phyloP scores from a whole-genome alignment of 2,797 vertebrate genomes.

The Huso huso region DNA sequence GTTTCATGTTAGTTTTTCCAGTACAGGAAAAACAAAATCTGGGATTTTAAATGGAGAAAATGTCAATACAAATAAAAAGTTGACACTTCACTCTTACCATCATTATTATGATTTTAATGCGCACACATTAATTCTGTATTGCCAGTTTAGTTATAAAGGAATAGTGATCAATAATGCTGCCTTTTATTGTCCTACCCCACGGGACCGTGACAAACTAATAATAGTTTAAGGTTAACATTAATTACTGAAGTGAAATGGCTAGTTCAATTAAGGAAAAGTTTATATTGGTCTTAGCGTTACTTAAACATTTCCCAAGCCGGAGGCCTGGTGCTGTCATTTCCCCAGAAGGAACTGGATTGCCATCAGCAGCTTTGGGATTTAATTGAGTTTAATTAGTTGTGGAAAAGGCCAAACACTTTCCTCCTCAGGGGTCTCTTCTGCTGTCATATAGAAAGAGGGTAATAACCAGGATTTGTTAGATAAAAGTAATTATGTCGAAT shows the following conservation, averaged over 20 bases:
- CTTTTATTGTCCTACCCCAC: slow-evolving; percentile 10
- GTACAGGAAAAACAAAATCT: too few relatives aligned
- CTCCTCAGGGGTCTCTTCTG: slow-evolving; percentile 14
- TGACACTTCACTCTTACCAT: too few relatives aligned
- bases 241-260: slow-evolving; percentile 19
- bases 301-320: slow-evolving; percentile 1
- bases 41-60: too few relatives aligned
- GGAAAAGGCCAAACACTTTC: slow-evolving; percentile 20
- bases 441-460: slow-evolving; percentile 18
- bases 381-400: slow-evolving; percentile 33
- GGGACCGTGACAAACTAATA: slow-evolving; percentile 19
- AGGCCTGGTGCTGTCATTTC: slow-evolving; percentile 1
- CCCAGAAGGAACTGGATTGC: slow-evolving; percentile 12
- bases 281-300: neutral
- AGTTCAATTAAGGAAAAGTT: slow-evolving; percentile 21
- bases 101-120: too few relatives aligned
- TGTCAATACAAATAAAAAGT: too few relatives aligned
- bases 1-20: too few relatives aligned
- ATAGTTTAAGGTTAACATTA: slow-evolving; percentile 19
- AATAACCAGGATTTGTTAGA: slow-evolving; percentile 23
- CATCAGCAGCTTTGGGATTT: slow-evolving; percentile 19
- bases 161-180: slow-evolving; percentile 16
- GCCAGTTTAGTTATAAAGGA: slow-evolving; percentile 2
- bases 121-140: too few relatives aligned
- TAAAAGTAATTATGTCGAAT: slow-evolving; percentile 39